Conservation (phyloP, 2,113 vertebrate genomes). For the Melanerpes formicivorus region DNA sequence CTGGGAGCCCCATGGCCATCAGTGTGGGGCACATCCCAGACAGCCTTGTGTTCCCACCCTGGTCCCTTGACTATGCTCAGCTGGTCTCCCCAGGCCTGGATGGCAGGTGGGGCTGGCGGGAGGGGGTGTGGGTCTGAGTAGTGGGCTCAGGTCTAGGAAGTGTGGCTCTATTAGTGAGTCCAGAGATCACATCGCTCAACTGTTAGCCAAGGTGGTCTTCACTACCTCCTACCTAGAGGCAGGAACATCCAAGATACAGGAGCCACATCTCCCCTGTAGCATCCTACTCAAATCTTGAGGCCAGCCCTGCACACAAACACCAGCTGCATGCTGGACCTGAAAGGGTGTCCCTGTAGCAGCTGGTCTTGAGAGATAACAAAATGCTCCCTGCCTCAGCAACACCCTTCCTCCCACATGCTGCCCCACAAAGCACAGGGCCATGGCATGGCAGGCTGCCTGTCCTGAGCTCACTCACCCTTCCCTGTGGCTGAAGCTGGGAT, state of each 20-base stretch:
- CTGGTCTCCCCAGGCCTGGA: background rate
- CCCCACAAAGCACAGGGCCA: rapidly evolving
- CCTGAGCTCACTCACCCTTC: background rate
- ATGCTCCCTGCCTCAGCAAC: background rate
- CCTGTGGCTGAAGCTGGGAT: background rate
- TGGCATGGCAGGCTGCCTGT: background rate
- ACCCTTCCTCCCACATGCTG: background rate
- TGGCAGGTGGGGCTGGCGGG: background rate
- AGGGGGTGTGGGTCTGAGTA: background rate
- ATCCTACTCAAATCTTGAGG: background rate
- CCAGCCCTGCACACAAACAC: background rate
- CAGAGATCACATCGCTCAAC: background rate
- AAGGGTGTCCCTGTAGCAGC: background rate
- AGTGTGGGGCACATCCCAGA: background rate
- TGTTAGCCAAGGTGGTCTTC: background rate
- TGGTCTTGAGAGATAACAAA: rapidly evolving
- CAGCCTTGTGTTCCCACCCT: background rate
- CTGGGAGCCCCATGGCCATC: rapidly evolving
- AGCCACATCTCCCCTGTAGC: rapidly evolving
- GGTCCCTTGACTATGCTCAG: rapidly evolving
- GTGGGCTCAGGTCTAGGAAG: rapidly evolving
- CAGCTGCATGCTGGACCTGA: rapidly evolving
- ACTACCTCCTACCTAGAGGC: background rate
- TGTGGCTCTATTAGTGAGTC: rapidly evolving
- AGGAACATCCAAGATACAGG: background rate